phyloP scores from a whole-genome alignment of 2,888 invertebrate genomes.

The Machimus rusticus region DNA sequence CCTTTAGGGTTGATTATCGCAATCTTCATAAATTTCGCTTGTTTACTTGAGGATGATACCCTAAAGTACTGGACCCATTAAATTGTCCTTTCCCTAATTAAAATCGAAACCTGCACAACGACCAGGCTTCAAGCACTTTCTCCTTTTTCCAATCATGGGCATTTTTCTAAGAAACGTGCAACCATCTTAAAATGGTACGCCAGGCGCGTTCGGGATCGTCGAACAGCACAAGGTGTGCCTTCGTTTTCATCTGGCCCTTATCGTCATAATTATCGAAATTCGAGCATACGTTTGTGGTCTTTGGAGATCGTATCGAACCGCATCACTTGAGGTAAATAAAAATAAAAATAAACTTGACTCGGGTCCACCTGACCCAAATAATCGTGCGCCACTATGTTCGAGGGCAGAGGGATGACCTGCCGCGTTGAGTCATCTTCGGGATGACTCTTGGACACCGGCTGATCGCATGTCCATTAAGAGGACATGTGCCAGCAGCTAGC shows the following conservation, averaged over 20 bases:
- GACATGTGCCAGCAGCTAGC: conserved; percentile 20
- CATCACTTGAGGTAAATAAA: not conserved
- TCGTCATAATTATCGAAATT: conserved; percentile 20
- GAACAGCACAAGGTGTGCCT: conserved; percentile 2
- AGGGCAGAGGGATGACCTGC: not conserved
- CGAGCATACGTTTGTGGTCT: conserved; percentile 30
- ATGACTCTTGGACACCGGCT: conserved; percentile 19
- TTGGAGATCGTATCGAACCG: conserved; percentile 24
- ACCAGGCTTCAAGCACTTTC: not conserved
- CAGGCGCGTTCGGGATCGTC: not conserved
- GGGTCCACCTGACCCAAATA: conserved; percentile 31
- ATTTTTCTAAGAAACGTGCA: not conserved
- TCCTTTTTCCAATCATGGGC: not conserved
- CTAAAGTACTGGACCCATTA: not conserved
- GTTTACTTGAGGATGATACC: not conserved
- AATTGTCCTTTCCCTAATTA: not conserved
- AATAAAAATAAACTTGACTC: not conserved
- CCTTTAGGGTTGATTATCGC: not conserved
- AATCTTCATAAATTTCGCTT: not conserved
- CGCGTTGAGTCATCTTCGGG: not conserved
- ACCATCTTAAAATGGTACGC: not conserved
- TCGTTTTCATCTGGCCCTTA: conserved; percentile 27
- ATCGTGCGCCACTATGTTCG: not conserved
- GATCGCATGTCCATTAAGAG: conserved; percentile 32
- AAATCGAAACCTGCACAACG: not conserved